Evolutionary conservation across 2,888 invertebrate genomes (phyloP).

Genomic region (Cerastis rubricosa): DNA sequence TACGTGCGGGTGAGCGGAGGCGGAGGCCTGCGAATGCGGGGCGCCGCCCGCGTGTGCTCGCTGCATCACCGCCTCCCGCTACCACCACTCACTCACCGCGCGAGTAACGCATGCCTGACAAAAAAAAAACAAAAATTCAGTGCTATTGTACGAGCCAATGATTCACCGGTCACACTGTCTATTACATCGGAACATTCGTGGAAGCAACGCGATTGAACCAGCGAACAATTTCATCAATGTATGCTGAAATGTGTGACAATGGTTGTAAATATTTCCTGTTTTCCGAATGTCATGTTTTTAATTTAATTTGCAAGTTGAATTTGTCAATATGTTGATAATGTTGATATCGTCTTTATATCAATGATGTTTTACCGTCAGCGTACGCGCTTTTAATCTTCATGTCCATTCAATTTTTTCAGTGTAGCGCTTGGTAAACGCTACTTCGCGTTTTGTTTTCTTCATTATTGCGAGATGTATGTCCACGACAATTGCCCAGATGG

Average conservation of each 20-base stretch:
- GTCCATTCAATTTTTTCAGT: background rate
- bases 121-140: conserved; percentile 40
- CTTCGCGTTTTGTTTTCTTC: background rate
- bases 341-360: background rate
- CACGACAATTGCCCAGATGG: background rate
- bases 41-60: conserved; percentile 88
- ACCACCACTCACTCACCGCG: conserved; percentile 85
- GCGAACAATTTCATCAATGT: conserved; percentile 22
- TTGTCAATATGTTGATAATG: conserved; percentile 9
- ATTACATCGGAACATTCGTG: conserved; percentile 12
- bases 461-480: background rate
- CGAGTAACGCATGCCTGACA: conserved; percentile 73
- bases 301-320: conserved; percentile 10
- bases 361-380: background rate
- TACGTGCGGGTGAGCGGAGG: conserved; percentile 79
- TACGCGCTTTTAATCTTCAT: conserved; percentile 4
- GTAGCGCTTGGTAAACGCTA: background rate
- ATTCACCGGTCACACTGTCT: conserved; percentile 34
- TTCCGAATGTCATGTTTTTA: background rate
- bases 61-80: conserved; percentile 89
- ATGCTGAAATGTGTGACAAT: conserved; percentile 30
- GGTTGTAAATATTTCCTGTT: conserved; percentile 33
- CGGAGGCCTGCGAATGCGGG: conserved; percentile 86
- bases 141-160: conserved; percentile 39
- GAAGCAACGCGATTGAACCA: conserved; percentile 16